Conservation (phyloP, 2,113 vertebrate genomes). For the Regulus satrapa region DNA sequence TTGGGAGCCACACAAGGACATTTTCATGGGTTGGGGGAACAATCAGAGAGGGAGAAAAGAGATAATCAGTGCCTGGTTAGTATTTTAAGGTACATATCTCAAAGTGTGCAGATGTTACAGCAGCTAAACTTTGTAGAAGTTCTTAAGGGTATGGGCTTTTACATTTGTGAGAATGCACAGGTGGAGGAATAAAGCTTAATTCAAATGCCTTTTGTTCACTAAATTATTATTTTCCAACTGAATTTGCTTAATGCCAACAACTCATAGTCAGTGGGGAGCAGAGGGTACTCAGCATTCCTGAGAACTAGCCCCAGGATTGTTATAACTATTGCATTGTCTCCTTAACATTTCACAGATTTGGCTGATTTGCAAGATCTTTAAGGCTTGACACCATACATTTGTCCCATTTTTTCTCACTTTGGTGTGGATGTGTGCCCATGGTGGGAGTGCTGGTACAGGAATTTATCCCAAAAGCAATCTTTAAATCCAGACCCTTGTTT, state of each 20-base stretch:
- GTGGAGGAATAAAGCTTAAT: neutral
- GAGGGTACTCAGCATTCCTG: neutral
- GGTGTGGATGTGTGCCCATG: neutral
- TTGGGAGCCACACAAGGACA: neutral
- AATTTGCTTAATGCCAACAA: neutral
- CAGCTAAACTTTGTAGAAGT: neutral
- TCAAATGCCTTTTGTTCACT: neutral
- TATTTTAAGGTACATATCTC: neutral
- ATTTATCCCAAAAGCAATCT: neutral
- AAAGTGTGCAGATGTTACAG: neutral
- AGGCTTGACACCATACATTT: neutral
- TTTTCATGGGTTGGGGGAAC: neutral
- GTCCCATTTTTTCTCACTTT: neutral
- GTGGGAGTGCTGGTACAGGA: neutral
- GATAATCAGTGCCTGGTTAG: neutral
- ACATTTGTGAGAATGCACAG: neutral
- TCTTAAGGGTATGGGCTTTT: neutral
- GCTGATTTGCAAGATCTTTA: slow-evolving; percentile 29
- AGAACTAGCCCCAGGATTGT: slow-evolving; percentile 28
- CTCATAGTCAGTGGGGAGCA: neutral
- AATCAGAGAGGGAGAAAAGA: neutral
- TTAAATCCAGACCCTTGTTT: slow-evolving; percentile 2
- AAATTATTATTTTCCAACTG: neutral
- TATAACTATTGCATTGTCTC: neutral
- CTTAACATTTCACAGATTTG: slow-evolving; percentile 27